Evolutionary conservation across 2,888 invertebrate genomes (phyloP).

Genomic region (Dynastes hyllus): DNA sequence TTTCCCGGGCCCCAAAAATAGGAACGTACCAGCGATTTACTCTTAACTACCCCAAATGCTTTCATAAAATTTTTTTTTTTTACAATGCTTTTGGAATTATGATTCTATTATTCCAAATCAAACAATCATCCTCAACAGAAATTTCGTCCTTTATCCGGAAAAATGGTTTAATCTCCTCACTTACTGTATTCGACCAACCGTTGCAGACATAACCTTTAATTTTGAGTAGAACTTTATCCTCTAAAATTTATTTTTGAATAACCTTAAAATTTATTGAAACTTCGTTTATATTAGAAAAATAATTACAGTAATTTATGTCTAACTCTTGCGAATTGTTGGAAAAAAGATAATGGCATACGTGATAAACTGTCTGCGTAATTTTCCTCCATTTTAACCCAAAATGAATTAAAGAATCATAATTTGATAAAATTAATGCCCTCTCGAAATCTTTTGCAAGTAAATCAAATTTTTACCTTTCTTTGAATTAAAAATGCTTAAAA

Average conservation of each 20-base stretch:
- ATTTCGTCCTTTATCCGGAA: background rate
- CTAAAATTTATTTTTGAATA: slow-evolving; percentile 7
- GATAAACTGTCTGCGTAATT: slow-evolving; percentile 46
- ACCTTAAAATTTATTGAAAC: slow-evolving; percentile 1
- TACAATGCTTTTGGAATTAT: background rate
- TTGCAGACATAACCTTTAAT: background rate
- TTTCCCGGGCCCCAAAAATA: background rate
- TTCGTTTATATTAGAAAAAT: slow-evolving; percentile 13
- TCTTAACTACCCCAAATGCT: slow-evolving; percentile 1
- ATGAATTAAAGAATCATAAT: background rate
- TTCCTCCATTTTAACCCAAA: slow-evolving; percentile 23
- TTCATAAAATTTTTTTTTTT: too few relatives aligned
- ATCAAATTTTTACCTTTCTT: too few relatives aligned
- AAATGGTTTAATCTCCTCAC: background rate
- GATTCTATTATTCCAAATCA: slow-evolving; percentile 10
- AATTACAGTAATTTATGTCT: background rate
- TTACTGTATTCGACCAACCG: background rate
- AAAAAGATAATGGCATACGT: background rate
- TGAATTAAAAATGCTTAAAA: slow-evolving; percentile 29
- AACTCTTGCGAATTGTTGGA: background rate
- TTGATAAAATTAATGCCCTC: too few relatives aligned
- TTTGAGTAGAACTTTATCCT: background rate
- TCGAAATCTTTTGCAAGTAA: too few relatives aligned
- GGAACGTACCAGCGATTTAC: background rate
- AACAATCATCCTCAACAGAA: background rate